Base-by-base conservation (phyloP, 2,888 invertebrate genomes). In the Mayetiola destructor region DNA sequence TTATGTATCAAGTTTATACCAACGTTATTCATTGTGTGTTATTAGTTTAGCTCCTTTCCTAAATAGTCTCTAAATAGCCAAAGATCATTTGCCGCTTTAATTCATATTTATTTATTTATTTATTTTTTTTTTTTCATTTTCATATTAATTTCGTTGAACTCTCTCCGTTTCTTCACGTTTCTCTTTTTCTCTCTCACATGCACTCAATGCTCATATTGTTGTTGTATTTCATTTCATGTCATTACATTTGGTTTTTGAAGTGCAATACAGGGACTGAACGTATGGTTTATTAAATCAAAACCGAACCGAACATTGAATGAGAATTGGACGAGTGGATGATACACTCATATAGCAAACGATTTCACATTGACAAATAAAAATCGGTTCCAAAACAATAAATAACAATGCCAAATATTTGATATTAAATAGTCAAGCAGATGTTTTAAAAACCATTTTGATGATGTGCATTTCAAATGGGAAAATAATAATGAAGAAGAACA, bases 401-500 rank as follows among this genome's bases (percentile, higher is more conserved):
- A 55, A 55, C 55, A 55, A 55, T 37, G 55, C 55, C 37, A 55
- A 54, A 55, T 55, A 55, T 37, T 55, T 55, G 36, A 37, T 37
- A 55, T 55, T 37, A 35, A 55, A 37, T 55, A 35, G 35, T 35
- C 20, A 37, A 27, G 55, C 37, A 55, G 37, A 55, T 55, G 37
- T 55, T 37, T n/a, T 55, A 16, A 21, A 55, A 27, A 55, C 16
- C 14, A 37, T 37, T n/a, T n/a, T 55, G 23, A 6, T 37, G 21
- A 42, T 3, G 18, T 14, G 27, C 27, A 23, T 27, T 48, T 48
- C n/a, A n/a, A n/a, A n/a, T n/a, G n/a, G n/a, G n/a, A n/a, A n/a
- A n/a, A n/a, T n/a, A n/a, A n/a, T n/a, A n/a, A n/a, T n/a, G n/a
- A n/a, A n/a, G n/a, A n/a, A n/a, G n/a, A n/a, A n/a, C n/a, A n/a